Percentiles rank a stretch among this genome's conserved stretches.
Evolutionary conservation across 2,888 invertebrate genomes (phyloP).

Genomic region (Cephus sareptanus): DNA sequence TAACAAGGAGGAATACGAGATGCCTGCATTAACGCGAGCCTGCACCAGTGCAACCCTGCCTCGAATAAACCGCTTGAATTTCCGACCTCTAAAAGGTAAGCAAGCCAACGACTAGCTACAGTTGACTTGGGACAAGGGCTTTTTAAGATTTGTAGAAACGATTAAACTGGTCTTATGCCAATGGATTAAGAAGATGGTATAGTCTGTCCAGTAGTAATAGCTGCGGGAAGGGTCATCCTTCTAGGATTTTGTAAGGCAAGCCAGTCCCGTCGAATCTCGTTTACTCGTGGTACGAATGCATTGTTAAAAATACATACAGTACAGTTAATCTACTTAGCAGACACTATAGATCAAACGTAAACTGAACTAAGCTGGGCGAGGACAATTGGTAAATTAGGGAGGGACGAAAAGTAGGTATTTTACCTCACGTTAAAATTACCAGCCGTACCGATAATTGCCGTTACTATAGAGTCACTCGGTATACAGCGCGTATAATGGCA

Average conservation of each 20-base stretch:
- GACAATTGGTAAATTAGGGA: not conserved
- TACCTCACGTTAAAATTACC: not conserved
- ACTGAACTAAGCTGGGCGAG: not conserved
- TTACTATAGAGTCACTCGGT: not conserved
- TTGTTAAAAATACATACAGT: not conserved
- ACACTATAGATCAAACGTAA: not conserved
- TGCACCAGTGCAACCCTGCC: constrained; percentile 50
- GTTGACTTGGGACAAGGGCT: not conserved
- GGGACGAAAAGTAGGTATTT: not conserved
- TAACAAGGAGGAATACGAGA: constrained; percentile 26
- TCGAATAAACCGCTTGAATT: constrained; percentile 47
- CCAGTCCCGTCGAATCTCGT: not conserved
- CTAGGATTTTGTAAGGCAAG: not conserved
- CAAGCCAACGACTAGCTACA: not conserved
- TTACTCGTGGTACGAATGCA: not conserved
- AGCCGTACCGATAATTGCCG: not conserved
- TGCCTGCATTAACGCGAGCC: constrained; percentile 50
- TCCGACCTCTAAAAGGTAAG: constrained; percentile 45
- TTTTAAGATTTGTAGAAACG: not conserved
- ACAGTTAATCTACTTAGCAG: not conserved
- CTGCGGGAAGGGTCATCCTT: not conserved
- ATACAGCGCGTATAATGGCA: not conserved
- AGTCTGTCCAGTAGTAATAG: not conserved
- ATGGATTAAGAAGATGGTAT: not conserved
- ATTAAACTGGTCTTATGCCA: not conserved